phyloP scores from a whole-genome alignment of 2,888 invertebrate species.

The Melipona beecheii region DNA sequence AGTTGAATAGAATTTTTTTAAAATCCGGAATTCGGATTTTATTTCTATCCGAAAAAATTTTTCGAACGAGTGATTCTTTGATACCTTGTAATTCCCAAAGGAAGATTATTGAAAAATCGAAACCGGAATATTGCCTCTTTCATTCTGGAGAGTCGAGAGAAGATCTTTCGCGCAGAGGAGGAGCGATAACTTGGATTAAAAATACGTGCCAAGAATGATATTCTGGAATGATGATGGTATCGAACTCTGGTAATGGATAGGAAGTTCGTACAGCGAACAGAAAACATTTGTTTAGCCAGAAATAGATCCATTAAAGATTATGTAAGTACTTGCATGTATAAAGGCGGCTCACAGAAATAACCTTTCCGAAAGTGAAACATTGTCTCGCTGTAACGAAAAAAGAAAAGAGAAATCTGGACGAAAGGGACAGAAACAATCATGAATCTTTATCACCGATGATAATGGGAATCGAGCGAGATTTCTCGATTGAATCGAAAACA shows the following conservation, averaged over 20 bases:
- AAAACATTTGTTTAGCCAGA: background rate
- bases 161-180: background rate
- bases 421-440: background rate
- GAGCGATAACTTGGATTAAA: background rate
- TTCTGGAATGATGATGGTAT: background rate
- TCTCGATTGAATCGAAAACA: background rate
- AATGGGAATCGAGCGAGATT: background rate
- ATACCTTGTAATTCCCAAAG: background rate
- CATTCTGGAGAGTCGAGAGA: too few species aligned
- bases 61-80: too few species aligned
- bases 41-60: background rate
- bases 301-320: background rate
- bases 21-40: too few species aligned
- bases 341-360: background rate
- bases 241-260: background rate
- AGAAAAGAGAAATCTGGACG: too few species aligned
- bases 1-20: too few species aligned
- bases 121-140: background rate
- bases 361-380: background rate
- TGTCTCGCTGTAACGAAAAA: background rate
- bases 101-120: too few species aligned
- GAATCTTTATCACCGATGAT: too few species aligned
- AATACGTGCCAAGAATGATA: background rate
- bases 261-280: background rate
- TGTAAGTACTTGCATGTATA: background rate